Base-by-base conservation (phyloP, 2,113 vertebrate genomes). In the Phalacrocorax carbo region DNA sequence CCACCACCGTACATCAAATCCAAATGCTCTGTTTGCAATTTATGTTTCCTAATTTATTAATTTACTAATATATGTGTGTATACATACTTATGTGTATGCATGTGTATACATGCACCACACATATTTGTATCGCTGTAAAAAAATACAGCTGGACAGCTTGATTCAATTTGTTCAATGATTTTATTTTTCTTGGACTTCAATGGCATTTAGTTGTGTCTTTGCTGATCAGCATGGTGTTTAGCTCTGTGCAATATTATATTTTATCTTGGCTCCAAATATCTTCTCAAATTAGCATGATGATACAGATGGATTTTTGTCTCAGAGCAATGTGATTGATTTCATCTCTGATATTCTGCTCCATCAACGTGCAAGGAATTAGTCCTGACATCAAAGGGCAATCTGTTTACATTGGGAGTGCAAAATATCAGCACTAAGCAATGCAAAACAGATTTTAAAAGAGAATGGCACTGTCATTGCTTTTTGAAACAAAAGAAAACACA, bases 341-440 rank as follows among this genome's bases (percentile, higher is more conserved):
- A 36, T 92, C 91, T 93, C 86, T 94, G 60, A 94, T 96, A 96
- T 75, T 97, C 80, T 86, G 89, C 72, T 91, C 83, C 42, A 91
- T 95, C 95, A 92, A 96, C 83, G 88, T 94, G 83, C 77, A 84
- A 91, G 55, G 83, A 95, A 92, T 86, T 95, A 93, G 84, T 88
- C 69, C 78, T 93, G 69, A 96, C 91, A 96, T 96, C 93, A 96
- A 94, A 94, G 91, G 93, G 94, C 95, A 97, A 93, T 96, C 95
- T 96, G 91, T 96, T 96, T 97, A 93, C 86, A 55, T 32, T 81
- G 86, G n/a, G 77, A 95, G 89, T 71, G 65, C 81, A 89, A 94
- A 95, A 93, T 85, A 94, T 51, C 91, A 64, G 77, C 0, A 0
- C 57, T 94, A 93, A 95, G 89, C 65, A 85, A 69, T 89, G 75